Conservation (phyloP, 2,888 invertebrate genomes). For the Trichopoda pennipes region DNA sequence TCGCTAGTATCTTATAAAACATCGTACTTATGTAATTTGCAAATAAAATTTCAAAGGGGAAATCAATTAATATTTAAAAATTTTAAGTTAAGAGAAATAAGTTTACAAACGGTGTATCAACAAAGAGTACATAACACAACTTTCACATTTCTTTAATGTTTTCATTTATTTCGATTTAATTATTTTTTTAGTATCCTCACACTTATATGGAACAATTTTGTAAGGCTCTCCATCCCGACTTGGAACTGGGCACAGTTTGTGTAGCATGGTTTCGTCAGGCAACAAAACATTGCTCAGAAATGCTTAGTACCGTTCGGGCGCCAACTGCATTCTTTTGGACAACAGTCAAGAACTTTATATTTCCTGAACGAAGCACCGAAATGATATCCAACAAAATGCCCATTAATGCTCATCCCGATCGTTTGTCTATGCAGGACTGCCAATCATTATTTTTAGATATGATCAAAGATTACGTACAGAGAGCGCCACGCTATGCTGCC, state of each 20-base stretch:
- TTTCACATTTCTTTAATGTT: too few relatives aligned
- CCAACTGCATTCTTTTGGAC: slow-evolving; percentile 69
- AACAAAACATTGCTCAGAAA: slow-evolving; percentile 68
- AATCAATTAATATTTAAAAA: too few relatives aligned
- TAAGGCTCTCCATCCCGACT: slow-evolving; percentile 63
- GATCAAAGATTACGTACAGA: slow-evolving; percentile 70
- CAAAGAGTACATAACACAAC: too few relatives aligned
- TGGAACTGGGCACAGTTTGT: slow-evolving; percentile 68
- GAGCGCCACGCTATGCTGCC: slow-evolving; percentile 70
- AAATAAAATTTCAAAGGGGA: too few relatives aligned
- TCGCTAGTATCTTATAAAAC: too few relatives aligned
- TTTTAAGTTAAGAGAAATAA: too few relatives aligned
- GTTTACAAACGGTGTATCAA: too few relatives aligned
- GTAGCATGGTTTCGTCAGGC: slow-evolving; percentile 72
- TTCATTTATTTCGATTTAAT: background rate
- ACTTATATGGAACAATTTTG: slow-evolving; percentile 71
- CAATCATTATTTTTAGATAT: slow-evolving; percentile 70
- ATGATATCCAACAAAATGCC: slow-evolving; percentile 69
- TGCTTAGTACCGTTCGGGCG: slow-evolving; percentile 41
- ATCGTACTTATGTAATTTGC: too few relatives aligned
- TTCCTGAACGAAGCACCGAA: slow-evolving; percentile 67
- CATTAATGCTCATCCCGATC: slow-evolving; percentile 70
- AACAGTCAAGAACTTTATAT: slow-evolving; percentile 70
- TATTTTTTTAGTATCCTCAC: slow-evolving; percentile 48
- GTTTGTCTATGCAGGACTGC: slow-evolving; percentile 69